Base-by-base conservation (phyloP, 2,113 vertebrate species). In the Tyrannus savana region DNA sequence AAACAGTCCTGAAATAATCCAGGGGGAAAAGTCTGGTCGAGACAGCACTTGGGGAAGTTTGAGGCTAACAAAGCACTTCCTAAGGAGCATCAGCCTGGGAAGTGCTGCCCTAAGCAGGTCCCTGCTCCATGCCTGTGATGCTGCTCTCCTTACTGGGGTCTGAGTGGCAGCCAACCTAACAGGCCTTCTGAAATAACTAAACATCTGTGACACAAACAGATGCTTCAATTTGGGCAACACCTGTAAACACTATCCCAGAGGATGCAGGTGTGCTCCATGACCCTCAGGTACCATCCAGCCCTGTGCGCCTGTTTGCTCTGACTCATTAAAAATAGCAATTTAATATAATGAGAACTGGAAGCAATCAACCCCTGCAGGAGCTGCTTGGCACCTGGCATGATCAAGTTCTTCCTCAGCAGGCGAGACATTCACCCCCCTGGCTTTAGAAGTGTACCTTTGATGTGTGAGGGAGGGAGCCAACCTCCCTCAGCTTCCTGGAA, bases 351-450 rank as follows among this genome's bases (percentile, higher is more conserved):
- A 89, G 77, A 80, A 39, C 4, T 2, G 75, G 72, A 79, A 81
- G 37, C 22, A 42, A 50, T n/a, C 30, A 50, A 9, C 23, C 28
- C 55, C 31, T 62, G 79, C 19, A 83, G 69, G 44, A 91, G 52
- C 77, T 93, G 77, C 73, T 81, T 2, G 1, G 25, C 44, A 89
- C 60, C 18, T 55, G 47, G 14, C 44, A 60, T 35, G 84, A 89
- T 75, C 66, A 75, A 64, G 12, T 22, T 89, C 52, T 75, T 53
- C 69, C 64, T 91, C 66, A 78, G 42, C 52, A 87, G 56, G 30
- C 1, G 10, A 58, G n/a, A 77, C n/a, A 74, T 17, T 59, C 2
- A 2, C 7, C 4, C 14, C 14, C 7, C 2, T 0, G 0, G 14
- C 53, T 83, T 64, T 35, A 62, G 83, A 64, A 89, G 39, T 4